These are phyloP conservation scores for Cryptoblepharus egeriae DNA, from an alignment of 2,797 vertebrate genomes.

Conservation along the genomic window DNA sequence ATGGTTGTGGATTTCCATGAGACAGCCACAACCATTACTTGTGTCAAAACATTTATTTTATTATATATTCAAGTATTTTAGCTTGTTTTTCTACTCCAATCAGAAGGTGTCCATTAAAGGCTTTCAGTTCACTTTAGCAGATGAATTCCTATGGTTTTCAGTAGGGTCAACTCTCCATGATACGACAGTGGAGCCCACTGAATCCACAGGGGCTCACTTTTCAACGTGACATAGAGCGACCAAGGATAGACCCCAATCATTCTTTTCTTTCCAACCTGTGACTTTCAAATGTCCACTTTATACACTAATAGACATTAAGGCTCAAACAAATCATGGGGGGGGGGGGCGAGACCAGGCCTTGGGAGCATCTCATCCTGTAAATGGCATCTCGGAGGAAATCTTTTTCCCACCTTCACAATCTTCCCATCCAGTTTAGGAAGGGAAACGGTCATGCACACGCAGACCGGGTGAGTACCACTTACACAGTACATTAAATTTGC, in stretches of 20 bases:
- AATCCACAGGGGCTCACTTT: neutral
- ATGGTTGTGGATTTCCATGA: neutral
- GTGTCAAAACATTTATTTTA: neutral
- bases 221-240: too few relatives aligned
- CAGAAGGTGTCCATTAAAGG: too few relatives aligned
- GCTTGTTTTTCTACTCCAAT: too few relatives aligned
- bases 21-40: neutral
- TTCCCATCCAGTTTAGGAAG: neutral
- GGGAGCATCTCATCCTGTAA: neutral
- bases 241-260: neutral
- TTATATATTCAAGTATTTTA: too few relatives aligned
- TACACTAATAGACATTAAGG: too few relatives aligned
- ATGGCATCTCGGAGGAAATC: neutral
- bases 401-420: neutral
- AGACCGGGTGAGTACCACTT: neutral
- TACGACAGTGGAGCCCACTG: neutral
- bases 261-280: neutral
- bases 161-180: too few relatives aligned
- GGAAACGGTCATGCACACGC: neutral
- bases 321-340: neutral
- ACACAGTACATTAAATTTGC: neutral
- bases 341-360: too few relatives aligned
- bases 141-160: too few relatives aligned
- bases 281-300: neutral
- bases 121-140: neutral